Conservation (phyloP, 2,888 invertebrate species). For the Lycocerus yunnanus region DNA sequence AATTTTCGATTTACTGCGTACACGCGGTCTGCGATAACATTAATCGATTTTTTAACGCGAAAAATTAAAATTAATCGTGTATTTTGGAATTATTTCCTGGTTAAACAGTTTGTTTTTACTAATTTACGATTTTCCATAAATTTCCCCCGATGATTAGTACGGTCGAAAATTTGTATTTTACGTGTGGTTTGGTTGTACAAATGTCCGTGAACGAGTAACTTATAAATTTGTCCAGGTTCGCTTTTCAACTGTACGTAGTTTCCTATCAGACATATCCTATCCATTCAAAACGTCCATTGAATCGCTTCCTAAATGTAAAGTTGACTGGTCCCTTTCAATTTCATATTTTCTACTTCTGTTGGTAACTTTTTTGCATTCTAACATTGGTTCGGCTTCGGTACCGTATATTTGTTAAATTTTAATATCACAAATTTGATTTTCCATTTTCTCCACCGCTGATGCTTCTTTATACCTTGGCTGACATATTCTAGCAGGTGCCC, state of each 20-base stretch:
- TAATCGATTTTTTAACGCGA: neutral
- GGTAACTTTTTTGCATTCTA: neutral
- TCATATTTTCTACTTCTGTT: neutral
- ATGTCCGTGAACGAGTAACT: neutral
- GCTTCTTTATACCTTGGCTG: neutral
- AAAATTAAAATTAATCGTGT: neutral
- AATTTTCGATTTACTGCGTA: neutral
- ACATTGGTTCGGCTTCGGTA: neutral
- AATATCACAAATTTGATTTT: neutral
- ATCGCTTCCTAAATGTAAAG: slow-evolving; percentile 7
- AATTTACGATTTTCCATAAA: neutral
- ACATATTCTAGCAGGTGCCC: neutral
- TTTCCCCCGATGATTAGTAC: neutral
- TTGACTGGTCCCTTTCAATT: slow-evolving; percentile 7
- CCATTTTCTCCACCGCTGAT: neutral
- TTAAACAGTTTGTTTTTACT: neutral
- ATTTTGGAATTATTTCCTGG: neutral
- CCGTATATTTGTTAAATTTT: neutral
- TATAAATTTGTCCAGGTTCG: slow-evolving; percentile 1
- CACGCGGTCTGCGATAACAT: neutral
- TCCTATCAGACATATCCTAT: slow-evolving; percentile 3
- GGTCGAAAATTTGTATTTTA: neutral
- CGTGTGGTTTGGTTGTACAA: neutral
- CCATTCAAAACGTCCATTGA: slow-evolving; percentile 14
- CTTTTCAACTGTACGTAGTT: slow-evolving; percentile 8